Percentiles rank a stretch among this genome's conserved stretches.
phyloP scores from a whole-genome alignment of 2,797 vertebrate species.

The Catostomus latipinnis region DNA sequence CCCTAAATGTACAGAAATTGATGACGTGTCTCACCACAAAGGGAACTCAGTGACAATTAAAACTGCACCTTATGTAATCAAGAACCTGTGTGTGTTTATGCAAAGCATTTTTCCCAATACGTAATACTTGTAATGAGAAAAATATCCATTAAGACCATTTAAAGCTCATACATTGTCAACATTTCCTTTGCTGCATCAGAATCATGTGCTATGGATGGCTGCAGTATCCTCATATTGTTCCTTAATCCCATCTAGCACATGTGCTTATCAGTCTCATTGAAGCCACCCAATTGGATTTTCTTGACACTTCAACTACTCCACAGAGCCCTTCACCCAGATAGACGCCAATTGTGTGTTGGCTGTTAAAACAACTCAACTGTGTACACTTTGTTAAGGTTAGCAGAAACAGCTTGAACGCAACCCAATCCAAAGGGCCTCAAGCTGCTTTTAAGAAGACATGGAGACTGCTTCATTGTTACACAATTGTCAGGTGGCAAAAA shows the following conservation, averaged over 20 bases:
- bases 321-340: slow-evolving; percentile 17
- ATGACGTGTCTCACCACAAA: slow-evolving; percentile 20
- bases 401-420: slow-evolving; percentile 24
- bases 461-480: neutral
- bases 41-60: slow-evolving; percentile 19
- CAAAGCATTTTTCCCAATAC: neutral
- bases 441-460: slow-evolving; percentile 7
- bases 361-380: slow-evolving; percentile 30
- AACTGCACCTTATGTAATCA: neutral
- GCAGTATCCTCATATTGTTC: slow-evolving; percentile 47
- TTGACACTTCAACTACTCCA: slow-evolving; percentile 29
- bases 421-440: neutral
- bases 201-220: slow-evolving; percentile 29
- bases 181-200: slow-evolving; percentile 39
- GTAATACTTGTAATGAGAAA: neutral
- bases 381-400: slow-evolving; percentile 24
- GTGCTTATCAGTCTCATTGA: slow-evolving; percentile 33
- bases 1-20: neutral
- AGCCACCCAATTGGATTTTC: slow-evolving; percentile 48
- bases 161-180: slow-evolving; percentile 12
- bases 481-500: slow-evolving; percentile 23
- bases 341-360: neutral
- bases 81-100: neutral
- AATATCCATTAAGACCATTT: neutral
- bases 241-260: slow-evolving; percentile 54